Evolutionary conservation across 2,113 vertebrate species (phyloP).

Genomic region (Chlorodrepanis virens): DNA sequence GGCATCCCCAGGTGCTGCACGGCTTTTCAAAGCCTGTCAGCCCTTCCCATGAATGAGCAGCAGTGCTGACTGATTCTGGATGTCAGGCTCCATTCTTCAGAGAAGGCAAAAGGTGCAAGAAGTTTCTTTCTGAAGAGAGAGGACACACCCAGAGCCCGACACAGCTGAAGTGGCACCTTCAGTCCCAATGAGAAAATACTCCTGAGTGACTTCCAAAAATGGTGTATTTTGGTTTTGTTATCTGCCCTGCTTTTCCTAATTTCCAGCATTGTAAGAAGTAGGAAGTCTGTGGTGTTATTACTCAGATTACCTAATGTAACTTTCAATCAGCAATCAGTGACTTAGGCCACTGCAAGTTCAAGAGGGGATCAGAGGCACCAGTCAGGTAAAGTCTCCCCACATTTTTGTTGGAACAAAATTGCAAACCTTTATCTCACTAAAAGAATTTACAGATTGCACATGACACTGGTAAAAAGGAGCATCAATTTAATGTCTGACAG

Average conservation of each 20-base stretch:
- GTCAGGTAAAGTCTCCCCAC: background rate
- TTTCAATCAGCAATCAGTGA: background rate
- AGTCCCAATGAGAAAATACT: background rate
- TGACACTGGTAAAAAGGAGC: background rate
- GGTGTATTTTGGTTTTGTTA: background rate
- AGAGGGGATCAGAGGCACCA: background rate
- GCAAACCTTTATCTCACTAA: background rate
- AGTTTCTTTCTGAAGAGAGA: background rate
- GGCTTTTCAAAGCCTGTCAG: background rate
- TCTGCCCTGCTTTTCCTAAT: background rate
- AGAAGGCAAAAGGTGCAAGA: background rate
- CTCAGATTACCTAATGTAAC: background rate
- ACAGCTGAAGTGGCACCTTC: background rate
- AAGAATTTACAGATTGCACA: conserved; percentile 34
- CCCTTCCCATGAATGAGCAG: background rate
- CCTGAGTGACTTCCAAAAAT: background rate
- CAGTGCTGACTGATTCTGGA: background rate
- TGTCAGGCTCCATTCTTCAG: background rate
- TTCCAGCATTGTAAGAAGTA: conserved; percentile 2
- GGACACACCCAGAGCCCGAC: background rate
- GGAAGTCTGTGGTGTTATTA: background rate
- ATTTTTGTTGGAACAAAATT: conserved; percentile 11
- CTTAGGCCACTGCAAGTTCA: background rate
- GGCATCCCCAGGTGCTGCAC: background rate
- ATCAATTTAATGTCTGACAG: conserved; percentile 14